A percentile compares a stretch with the other conserved stretches of the same genome.
phyloP scores from a whole-genome alignment of 2,113 vertebrate genomes.

The Hypocryptadius cinnamomeus region DNA sequence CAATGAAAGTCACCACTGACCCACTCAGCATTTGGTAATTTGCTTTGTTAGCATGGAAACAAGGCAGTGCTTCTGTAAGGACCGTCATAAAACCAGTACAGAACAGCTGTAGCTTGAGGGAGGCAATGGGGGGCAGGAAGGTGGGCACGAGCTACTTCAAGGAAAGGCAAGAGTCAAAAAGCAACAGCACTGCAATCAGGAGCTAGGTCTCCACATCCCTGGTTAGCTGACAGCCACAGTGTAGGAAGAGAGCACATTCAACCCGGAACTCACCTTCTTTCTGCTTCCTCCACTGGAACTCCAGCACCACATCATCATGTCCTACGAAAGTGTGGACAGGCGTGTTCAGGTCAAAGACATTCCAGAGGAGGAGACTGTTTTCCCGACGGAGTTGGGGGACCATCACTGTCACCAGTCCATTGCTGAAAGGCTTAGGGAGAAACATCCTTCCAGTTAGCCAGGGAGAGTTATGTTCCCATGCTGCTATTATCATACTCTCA shows the following conservation, averaged over 20 bases:
- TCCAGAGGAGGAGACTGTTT: conserved; percentile 95
- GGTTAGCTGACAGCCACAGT: not conserved
- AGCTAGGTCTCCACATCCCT: not conserved
- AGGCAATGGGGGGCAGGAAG: not conserved
- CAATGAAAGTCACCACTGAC: not conserved
- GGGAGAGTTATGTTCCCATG: not conserved
- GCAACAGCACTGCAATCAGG: not conserved
- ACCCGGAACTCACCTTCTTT: conserved; percentile 82
- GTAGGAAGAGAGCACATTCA: not conserved
- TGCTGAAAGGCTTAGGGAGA: conserved; percentile 85
- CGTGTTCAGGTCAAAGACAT: conserved; percentile 87
- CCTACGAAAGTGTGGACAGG: conserved; percentile 97
- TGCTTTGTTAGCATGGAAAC: not conserved
- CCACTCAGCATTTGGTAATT: not conserved
- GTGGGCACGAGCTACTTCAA: not conserved
- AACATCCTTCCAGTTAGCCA: not conserved
- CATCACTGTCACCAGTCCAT: conserved; percentile 95
- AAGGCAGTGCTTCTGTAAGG: not conserved
- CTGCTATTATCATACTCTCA: not conserved
- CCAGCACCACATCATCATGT: conserved; percentile 93
- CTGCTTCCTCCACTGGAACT: conserved; percentile 97
- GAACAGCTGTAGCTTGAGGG: not conserved
- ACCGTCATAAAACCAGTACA: not conserved
- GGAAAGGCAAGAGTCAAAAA: not conserved
- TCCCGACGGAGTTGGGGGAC: conserved; percentile 93